phyloP scores from a whole-genome alignment of 2,113 vertebrate species.

The Equus quagga region DNA sequence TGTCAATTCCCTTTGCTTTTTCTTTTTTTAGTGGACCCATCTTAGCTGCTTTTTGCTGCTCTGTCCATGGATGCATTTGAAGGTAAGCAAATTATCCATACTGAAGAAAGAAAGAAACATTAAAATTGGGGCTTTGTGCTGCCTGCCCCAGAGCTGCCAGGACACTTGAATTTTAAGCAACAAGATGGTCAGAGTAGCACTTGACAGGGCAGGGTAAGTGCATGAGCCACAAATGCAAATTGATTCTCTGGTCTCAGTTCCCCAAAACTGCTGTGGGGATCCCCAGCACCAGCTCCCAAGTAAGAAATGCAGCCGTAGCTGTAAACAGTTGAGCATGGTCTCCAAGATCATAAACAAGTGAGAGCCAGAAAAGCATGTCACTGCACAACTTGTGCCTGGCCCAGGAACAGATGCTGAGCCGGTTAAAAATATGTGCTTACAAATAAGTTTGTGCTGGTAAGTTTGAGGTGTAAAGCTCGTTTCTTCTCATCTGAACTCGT shows the following conservation, averaged over 20 bases:
- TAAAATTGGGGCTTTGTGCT: neutral
- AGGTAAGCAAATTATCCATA: neutral
- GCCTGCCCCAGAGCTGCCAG: neutral
- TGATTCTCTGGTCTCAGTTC: slow-evolving; percentile 38
- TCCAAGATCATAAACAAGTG: neutral
- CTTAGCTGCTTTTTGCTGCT: neutral
- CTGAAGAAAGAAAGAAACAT: neutral
- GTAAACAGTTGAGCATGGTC: neutral
- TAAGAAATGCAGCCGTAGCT: neutral
- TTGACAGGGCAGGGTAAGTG: too few relatives aligned
- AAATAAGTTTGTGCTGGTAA: neutral
- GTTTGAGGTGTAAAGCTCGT: neutral
- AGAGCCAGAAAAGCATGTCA: neutral
- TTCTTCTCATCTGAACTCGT: neutral
- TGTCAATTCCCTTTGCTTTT: neutral
- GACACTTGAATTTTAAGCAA: too few relatives aligned
- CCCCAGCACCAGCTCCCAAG: neutral
- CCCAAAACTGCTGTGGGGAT: neutral
- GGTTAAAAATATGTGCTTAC: neutral
- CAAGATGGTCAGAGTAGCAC: neutral
- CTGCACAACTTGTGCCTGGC: neutral
- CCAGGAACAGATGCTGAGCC: neutral
- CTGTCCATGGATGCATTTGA: neutral
- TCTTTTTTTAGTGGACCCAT: neutral
- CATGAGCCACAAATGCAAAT: neutral